phyloP scores from a whole-genome alignment of 2,888 invertebrate species.

The Acheta domesticus region DNA sequence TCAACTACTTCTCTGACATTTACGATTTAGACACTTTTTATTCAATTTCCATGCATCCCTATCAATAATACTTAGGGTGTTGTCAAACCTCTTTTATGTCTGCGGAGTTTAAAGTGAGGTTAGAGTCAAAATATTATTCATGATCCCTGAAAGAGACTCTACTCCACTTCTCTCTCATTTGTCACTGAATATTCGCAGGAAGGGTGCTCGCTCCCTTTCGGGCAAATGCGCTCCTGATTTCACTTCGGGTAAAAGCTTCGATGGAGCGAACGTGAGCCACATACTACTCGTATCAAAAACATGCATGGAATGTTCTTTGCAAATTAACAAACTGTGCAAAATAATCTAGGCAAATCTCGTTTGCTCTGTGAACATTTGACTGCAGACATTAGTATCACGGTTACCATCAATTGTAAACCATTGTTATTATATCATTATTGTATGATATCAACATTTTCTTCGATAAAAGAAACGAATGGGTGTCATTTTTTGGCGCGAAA shows the following conservation, averaged over 20 bases:
- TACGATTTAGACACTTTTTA: too few species aligned
- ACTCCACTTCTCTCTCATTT: constrained; percentile 24
- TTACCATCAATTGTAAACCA: too few species aligned
- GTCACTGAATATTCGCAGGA: constrained; percentile 32
- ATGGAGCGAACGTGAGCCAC: constrained; percentile 24
- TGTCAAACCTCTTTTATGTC: constrained; percentile 32
- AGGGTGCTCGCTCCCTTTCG: constrained; percentile 22
- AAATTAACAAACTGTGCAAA: too few species aligned
- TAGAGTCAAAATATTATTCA: constrained; percentile 37
- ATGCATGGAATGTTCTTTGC: neutral
- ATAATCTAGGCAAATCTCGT: too few species aligned
- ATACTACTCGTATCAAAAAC: constrained; percentile 21
- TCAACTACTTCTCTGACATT: too few species aligned
- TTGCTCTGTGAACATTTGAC: too few species aligned
- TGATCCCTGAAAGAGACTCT: constrained; percentile 35
- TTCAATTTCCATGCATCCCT: too few species aligned
- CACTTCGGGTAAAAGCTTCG: constrained; percentile 30
- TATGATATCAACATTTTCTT: too few species aligned
- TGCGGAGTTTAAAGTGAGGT: constrained; percentile 34
- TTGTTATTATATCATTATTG: too few species aligned
- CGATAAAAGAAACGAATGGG: too few species aligned
- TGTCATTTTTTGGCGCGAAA: too few species aligned
- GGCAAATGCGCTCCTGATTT: constrained; percentile 32
- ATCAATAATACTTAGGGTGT: constrained; percentile 21
- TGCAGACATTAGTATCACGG: too few species aligned